Evolutionary conservation across 2,113 vertebrate species (phyloP), one percentile per base, ranked within the genome.

Genomic region (Lycaon pictus): DNA sequence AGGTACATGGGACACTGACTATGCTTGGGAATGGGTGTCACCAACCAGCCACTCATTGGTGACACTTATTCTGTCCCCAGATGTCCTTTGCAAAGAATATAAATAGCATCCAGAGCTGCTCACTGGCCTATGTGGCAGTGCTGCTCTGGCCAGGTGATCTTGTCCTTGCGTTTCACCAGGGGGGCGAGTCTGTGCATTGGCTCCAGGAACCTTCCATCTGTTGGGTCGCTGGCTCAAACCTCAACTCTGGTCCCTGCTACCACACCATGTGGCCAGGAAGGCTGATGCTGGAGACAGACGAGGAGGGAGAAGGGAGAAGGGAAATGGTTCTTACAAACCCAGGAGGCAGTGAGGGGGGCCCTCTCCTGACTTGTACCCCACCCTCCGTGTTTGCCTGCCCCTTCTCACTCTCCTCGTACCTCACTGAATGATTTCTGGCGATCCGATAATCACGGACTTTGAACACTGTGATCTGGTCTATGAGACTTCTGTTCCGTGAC

Each of bases 291-390:
- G 29, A n/a, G 37, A 62, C 35, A 51, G 51, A 87, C 2, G 51
- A 56, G 16, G 51, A 5, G 25, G 0, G 9, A 29, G 20, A 71
- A 17, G 37, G 55, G 15, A 11, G 12, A 43, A 53, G 55, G 15
- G 15, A 17, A 43, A 15, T 9, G 22, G 29, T 74, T 22, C 56
- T 25, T 32, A 9, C 1, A 1, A 11, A 87, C 15, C 17, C 76
- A 76, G 35, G 51, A 37, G 3, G 22, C 17, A 67, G 67, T 43
- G 20, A 17, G 7, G 4, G 19, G 4, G 15, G 7, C 0, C 37
- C 2, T 1, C 8, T 23, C 3, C 32, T 0, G 9, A 0, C 20
- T 12, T 23, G 17, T 4, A 29, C 35, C 22, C 60, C 35, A 5
- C n/a, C 37, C 32, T 7, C n/a, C 7, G 4, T 23, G 7, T 43